Evolutionary conservation across 1,140 invertebrate genomes (phyloP).

Genomic region (Gerris buenoi): DNA sequence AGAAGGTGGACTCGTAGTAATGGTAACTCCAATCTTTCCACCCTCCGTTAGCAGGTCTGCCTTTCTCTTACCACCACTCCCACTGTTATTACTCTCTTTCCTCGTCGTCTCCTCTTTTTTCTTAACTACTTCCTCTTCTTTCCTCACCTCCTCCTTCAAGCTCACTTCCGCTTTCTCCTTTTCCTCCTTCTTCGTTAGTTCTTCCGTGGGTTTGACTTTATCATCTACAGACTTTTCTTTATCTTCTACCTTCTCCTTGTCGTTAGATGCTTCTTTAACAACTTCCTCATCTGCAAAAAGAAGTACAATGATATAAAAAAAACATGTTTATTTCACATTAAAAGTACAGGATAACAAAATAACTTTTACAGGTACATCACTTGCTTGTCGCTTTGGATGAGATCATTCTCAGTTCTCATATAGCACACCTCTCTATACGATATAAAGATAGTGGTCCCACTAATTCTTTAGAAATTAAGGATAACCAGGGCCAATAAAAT

Average conservation of each 20-base stretch:
- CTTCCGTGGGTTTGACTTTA: neutral
- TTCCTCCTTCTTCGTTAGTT: neutral
- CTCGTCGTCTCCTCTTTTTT: slow-evolving; percentile 35
- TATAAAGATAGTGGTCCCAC: no score
- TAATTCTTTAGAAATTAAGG: no score
- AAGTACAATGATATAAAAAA: no score
- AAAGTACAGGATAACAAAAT: no score
- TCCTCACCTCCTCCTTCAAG: slow-evolving; percentile 30
- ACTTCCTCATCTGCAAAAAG: slow-evolving; percentile 4
- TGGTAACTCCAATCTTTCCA: slow-evolving; percentile 76
- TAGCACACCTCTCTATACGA: no score
- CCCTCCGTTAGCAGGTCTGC: slow-evolving; percentile 69
- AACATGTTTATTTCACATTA: neutral
- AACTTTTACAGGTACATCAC: no score
- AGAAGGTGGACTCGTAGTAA: slow-evolving; percentile 54
- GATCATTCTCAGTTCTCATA: no score
- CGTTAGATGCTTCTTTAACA: slow-evolving; percentile 2
- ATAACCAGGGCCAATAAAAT: no score
- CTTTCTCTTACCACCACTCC: slow-evolving; percentile 55
- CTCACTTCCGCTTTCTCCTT: slow-evolving; percentile 27
- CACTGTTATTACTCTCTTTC: slow-evolving; percentile 32
- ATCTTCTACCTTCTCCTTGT: slow-evolving; percentile 2
- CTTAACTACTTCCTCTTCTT: slow-evolving; percentile 28
- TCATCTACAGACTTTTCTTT: slow-evolving; percentile 12
- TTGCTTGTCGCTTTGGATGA: no score